phyloP scores from a whole-genome alignment of 2,888 invertebrate genomes.

The Stratiomys singularior region DNA sequence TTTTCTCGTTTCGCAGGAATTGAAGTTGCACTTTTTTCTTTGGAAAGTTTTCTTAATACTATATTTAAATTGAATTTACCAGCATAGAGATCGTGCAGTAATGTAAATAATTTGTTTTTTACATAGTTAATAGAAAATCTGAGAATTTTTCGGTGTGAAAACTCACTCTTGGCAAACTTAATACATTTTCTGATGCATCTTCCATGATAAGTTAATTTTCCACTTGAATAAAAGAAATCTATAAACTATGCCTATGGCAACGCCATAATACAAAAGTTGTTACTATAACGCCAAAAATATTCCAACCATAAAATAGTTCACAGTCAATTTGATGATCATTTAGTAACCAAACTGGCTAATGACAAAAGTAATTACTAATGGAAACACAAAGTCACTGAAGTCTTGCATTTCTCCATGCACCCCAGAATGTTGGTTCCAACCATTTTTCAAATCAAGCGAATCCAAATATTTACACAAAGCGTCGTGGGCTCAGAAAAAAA shows the following conservation, averaged over 20 bases:
- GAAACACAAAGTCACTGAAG: neutral
- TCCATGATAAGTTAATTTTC: too few relatives aligned
- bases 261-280: neutral
- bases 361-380: conserved; percentile 13
- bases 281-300: conserved; percentile 28
- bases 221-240: too few relatives aligned
- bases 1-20: too few relatives aligned
- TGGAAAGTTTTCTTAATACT: too few relatives aligned
- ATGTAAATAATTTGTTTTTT: neutral
- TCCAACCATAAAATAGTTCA: conserved; percentile 33
- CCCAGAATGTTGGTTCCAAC: neutral
- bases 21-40: too few relatives aligned
- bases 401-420: neutral
- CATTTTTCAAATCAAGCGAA: conserved; percentile 42
- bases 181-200: too few relatives aligned
- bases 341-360: too few relatives aligned
- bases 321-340: conserved; percentile 45
- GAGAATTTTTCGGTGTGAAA: neutral
- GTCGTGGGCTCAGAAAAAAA: neutral
- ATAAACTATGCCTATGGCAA: neutral
- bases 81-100: too few relatives aligned
- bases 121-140: neutral
- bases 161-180: too few relatives aligned
- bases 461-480: conserved; percentile 46
- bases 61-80: too few relatives aligned